These are phyloP conservation scores for Tachyglossus aculeatus DNA, from an alignment of 2,797 vertebrate genomes.

Conservation along the genomic window DNA sequence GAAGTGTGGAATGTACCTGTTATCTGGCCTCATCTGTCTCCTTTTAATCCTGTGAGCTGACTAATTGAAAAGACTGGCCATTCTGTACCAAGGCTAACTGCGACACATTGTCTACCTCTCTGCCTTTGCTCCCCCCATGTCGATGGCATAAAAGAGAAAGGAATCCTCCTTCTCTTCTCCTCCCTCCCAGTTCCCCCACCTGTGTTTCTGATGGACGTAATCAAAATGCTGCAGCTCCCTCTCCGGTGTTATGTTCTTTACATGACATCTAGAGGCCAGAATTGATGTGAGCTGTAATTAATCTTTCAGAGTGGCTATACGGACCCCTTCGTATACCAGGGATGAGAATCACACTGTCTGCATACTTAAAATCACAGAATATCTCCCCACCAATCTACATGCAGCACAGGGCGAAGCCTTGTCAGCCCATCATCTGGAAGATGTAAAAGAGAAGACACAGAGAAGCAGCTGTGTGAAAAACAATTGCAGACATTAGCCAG, in stretches of 20 bases:
- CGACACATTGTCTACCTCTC: slow-evolving; percentile 32
- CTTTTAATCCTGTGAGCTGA: slow-evolving; percentile 42
- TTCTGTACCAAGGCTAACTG: slow-evolving; percentile 10
- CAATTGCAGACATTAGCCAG: not conserved
- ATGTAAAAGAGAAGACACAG: slow-evolving; percentile 41
- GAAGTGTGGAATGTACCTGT: not conserved
- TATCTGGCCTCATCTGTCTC: not conserved
- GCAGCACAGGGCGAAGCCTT: slow-evolving; percentile 50
- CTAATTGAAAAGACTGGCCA: slow-evolving; percentile 39
- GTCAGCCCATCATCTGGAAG: slow-evolving; percentile 24
- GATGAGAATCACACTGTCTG: slow-evolving; percentile 61
- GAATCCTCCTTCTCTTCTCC: not conserved
- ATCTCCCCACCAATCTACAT: slow-evolving; percentile 61
- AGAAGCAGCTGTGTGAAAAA: slow-evolving; percentile 14
- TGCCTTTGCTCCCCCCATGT: slow-evolving; percentile 31
- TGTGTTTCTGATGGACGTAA: slow-evolving; percentile 48
- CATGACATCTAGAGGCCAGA: slow-evolving; percentile 75
- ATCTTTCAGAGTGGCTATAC: slow-evolving; percentile 66
- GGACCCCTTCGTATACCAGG: slow-evolving; percentile 47
- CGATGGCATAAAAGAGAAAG: slow-evolving; percentile 5
- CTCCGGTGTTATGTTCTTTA: slow-evolving; percentile 66
- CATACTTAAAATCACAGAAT: slow-evolving; percentile 64
- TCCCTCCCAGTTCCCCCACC: not conserved
- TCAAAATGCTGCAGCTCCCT: slow-evolving; percentile 66
- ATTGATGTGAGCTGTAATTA: slow-evolving; percentile 74